Evolutionary conservation across 2,888 invertebrate genomes (phyloP), one percentile per base, ranked within the genome.

Genomic region (Nephrocerus scutellatus): DNA sequence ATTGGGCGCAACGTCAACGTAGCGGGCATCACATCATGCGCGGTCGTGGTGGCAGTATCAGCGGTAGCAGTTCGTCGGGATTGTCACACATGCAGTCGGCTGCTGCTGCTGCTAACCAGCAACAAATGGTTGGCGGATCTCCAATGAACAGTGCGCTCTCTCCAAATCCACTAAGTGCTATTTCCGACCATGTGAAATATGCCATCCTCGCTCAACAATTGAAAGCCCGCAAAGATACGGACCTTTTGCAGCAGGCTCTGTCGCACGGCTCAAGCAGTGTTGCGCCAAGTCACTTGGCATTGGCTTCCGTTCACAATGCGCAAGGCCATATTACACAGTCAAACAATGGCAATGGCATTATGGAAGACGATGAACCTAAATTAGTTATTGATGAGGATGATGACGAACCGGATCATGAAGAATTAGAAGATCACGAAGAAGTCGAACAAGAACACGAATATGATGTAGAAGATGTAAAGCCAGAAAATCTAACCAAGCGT

Each of bases 191-290:
- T 53, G 74, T 86, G 1, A 85, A 84, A 54, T 82, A 78, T 50
- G 86, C 87, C 1, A 78, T 88, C 30, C 57, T 86, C 47, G 82
- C 86, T 12, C 84, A 86, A 51, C 86, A 88, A 53, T 69, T 87
- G 3, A 83, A 84, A 56, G 70, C 76, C 9, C 76, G 76, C 15
- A 63, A 66, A 43, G 63, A 64, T 6, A 61, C 66, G 8, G 66
- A 66, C 42, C 46, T 67, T 20, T 36, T 67, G 40, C 67, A 67
- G 21, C 67, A 67, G 48, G 65, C 66, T 1, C 36, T 67, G 31
- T 59, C 66, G 1, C 63, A 66, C 35, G 66, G 65, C 21, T 62
- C 62, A 2, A 63, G 58, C 43, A 62, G 58, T 35, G 57, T 65
- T 1, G 46, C 49, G 1, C n/a, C n/a, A n/a, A n/a, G n/a, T n/a